Evolutionary conservation across 2,888 invertebrate genomes (phyloP).

Genomic region (Tetanocera ferruginea): DNA sequence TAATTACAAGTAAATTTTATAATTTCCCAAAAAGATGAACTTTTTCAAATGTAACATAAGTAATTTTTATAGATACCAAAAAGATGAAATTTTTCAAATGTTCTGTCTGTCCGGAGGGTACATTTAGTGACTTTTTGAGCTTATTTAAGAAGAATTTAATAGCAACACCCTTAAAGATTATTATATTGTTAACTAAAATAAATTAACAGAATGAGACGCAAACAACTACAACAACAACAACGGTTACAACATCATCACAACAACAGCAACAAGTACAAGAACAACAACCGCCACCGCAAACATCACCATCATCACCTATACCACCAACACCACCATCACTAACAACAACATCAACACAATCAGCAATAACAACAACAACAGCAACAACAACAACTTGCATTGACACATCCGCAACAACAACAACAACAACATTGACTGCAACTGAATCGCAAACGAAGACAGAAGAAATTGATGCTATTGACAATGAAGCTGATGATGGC

Average conservation of each 20-base stretch:
- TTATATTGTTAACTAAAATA: slow-evolving; percentile 64
- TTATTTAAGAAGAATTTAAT: background rate
- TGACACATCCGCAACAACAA: slow-evolving; percentile 47
- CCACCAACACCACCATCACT: slow-evolving; percentile 57
- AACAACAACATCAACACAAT: slow-evolving; percentile 45
- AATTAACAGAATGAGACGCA: slow-evolving; percentile 68
- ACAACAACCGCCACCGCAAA: slow-evolving; percentile 58
- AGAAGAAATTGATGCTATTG: slow-evolving; percentile 20
- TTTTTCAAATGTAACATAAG: too few species aligned
- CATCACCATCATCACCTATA: slow-evolving; percentile 66
- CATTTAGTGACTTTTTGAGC: background rate
- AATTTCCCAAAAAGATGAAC: too few species aligned
- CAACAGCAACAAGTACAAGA: slow-evolving; percentile 41
- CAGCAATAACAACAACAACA: slow-evolving; percentile 68
- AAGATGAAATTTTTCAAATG: background rate
- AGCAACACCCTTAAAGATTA: slow-evolving; percentile 41
- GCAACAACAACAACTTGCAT: slow-evolving; percentile 53
- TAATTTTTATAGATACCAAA: background rate
- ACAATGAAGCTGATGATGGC: slow-evolving; percentile 43
- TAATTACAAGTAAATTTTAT: too few species aligned
- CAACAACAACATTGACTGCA: slow-evolving; percentile 36
- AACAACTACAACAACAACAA: slow-evolving; percentile 56
- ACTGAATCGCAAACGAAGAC: slow-evolving; percentile 64
- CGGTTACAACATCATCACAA: slow-evolving; percentile 46
- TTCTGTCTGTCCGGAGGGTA: background rate